Evolutionary conservation across 53 echinoderm and acorn worm species (phyloP).

Genomic region (Patiria pectinifera): DNA sequence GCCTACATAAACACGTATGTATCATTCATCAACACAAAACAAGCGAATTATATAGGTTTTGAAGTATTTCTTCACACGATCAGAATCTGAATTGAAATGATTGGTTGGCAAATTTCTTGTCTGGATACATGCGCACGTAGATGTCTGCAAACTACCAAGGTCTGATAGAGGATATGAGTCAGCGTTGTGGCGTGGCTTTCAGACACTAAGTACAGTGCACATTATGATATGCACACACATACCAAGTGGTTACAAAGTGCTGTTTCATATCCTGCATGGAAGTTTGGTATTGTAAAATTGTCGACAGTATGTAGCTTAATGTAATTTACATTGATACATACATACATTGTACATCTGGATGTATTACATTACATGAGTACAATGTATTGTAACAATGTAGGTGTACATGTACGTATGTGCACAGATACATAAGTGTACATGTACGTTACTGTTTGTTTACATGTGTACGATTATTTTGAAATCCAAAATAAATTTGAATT

Average conservation of each 20-base stretch:
- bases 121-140: background rate
- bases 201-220: slow-evolving; percentile 8
- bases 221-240: background rate
- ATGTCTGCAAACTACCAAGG: background rate
- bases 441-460: background rate
- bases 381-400: too few relatives aligned
- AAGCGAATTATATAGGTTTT: too few relatives aligned
- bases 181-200: slow-evolving; percentile 6
- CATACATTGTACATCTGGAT: too few relatives aligned
- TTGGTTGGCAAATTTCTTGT: background rate
- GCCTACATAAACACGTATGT: too few relatives aligned
- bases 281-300: too few relatives aligned
- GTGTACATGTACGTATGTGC: background rate
- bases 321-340: too few relatives aligned
- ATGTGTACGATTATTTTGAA: background rate
- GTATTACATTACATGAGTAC: too few relatives aligned
- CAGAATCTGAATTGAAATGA: too few relatives aligned
- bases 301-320: too few relatives aligned
- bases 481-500: background rate
- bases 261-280: background rate
- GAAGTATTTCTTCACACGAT: too few relatives aligned
- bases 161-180: background rate
- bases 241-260: background rate
- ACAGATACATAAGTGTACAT: too few relatives aligned
- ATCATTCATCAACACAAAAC: too few relatives aligned